phyloP scores from a whole-genome alignment of 2,797 vertebrate genomes.

The Gobionotothen gibberifrons region DNA sequence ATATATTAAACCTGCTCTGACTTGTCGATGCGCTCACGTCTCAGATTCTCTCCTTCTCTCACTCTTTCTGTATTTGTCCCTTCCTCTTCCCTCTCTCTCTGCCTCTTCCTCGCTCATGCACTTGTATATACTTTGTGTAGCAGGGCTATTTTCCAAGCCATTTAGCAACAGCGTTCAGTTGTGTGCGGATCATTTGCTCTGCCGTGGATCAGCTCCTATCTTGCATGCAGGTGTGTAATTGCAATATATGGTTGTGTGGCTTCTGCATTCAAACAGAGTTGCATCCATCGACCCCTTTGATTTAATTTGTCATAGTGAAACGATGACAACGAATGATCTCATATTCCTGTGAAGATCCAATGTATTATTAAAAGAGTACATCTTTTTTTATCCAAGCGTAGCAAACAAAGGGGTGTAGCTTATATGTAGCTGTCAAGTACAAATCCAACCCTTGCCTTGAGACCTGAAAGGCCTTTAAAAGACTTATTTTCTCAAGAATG shows the following conservation, averaged over 20 bases:
- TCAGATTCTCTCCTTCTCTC: slow-evolving; percentile 13
- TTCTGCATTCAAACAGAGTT: slow-evolving; percentile 61
- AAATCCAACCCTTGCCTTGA: slow-evolving; percentile 50
- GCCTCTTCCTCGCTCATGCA: slow-evolving; percentile 28
- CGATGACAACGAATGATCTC: neutral
- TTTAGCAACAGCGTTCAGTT: slow-evolving; percentile 73
- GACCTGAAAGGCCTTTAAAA: slow-evolving; percentile 54
- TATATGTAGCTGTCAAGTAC: slow-evolving; percentile 48
- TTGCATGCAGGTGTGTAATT: slow-evolving; percentile 81
- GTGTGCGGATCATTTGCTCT: slow-evolving; percentile 79
- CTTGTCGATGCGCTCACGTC: slow-evolving; percentile 38
- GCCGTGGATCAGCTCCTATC: slow-evolving; percentile 67
- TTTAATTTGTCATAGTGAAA: slow-evolving; percentile 50
- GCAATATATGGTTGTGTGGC: slow-evolving; percentile 65
- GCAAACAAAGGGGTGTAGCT: slow-evolving; percentile 9
- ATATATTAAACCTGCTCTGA: slow-evolving; percentile 62
- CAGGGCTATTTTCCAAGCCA: slow-evolving; percentile 78
- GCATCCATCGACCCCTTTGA: slow-evolving; percentile 70
- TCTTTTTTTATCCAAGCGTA: slow-evolving; percentile 19
- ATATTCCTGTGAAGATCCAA: slow-evolving; percentile 18
- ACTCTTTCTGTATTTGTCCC: slow-evolving; percentile 25
- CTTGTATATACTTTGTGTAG: slow-evolving; percentile 52
- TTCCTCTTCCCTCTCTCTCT: neutral
- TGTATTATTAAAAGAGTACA: slow-evolving; percentile 32
- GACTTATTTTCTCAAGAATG: slow-evolving; percentile 54